A percentile compares a stretch with the other conserved stretches of the same genome.
Evolutionary conservation across 2,113 vertebrate species (phyloP).

Genomic region (Microcebus ravelobensis): DNA sequence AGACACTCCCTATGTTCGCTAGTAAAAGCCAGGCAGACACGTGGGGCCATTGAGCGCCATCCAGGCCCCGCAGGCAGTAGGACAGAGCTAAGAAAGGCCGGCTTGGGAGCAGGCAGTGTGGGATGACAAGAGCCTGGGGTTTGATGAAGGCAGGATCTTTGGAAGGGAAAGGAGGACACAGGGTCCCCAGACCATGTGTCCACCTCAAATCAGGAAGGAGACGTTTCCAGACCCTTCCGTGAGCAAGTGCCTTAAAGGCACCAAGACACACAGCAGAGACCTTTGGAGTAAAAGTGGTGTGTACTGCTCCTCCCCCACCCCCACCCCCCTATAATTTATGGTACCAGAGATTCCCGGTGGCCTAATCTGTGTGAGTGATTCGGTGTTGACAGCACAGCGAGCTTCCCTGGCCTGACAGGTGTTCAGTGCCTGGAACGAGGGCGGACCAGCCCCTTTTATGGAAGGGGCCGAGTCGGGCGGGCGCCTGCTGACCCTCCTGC

Average conservation of each 20-base stretch:
- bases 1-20: background rate
- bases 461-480: background rate
- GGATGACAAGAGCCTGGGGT: background rate
- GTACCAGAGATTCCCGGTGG: background rate
- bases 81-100: background rate
- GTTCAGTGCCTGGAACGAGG: conserved; percentile 8
- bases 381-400: background rate
- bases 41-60: fast-evolving
- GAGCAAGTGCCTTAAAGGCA: background rate
- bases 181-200: background rate
- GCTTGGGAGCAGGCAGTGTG: background rate
- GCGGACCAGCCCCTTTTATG: background rate
- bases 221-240: background rate
- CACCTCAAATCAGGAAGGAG: background rate
- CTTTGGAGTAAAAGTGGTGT: background rate
- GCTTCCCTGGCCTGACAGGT: conserved; percentile 41
- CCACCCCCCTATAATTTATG: background rate
- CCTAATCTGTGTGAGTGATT: conserved; percentile 56
- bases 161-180: background rate
- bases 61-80: fast-evolving
- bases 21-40: background rate
- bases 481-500: background rate
- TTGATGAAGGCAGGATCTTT: background rate
- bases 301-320: background rate
- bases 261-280: background rate